Base-by-base conservation (phyloP, 2,888 invertebrate genomes). In the Cerceris ruficornis region DNA sequence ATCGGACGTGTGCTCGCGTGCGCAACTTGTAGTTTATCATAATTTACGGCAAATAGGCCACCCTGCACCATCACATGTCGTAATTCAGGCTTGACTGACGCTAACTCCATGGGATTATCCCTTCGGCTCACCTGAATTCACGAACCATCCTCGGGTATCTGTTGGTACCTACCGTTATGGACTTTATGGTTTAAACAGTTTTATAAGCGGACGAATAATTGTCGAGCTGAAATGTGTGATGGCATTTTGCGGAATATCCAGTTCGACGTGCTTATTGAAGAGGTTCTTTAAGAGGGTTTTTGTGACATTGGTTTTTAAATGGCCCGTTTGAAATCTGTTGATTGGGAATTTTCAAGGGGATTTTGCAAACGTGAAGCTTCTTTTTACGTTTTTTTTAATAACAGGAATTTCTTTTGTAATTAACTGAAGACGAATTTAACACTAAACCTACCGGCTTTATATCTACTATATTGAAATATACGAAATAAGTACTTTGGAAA, bases 1-100 rank as follows among this genome's bases (percentile, higher is more conserved):
- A 85, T 84, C 78, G 28, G 28, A 28, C 28, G 28, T 28, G 28
- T 28, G 28, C 28, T 28, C 28, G 28, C 28, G 28, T 4, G 64
- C 54, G 43, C 67, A 46, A 49, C 66, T 17, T 77, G 85, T 73
- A 85, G 86, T 89, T 90, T 88, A 87, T 89, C 89, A 90, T 90
- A 90, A 90, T 90, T 90, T 90, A 88, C 87, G 88, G 89, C 87
- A 89, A 90, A 89, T 86, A 88, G 87, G 84, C 74, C 82, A 57
- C 61, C 75, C 66, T 77, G 69, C 72, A 83, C 77, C 80, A 78
- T 77, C 83, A 85, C 83, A 82, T 81, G 83, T 84, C 89, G 90
- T 91, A 91, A 90, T 88, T 90, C 90, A 90, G 84, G 74, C 77
- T 87, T 90, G 90, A 90, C 89, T 89, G 90, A 90, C 90, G 87